phyloP scores from a whole-genome alignment of 2,888 invertebrate genomes.

The Caenorhabditis macrosperma region DNA sequence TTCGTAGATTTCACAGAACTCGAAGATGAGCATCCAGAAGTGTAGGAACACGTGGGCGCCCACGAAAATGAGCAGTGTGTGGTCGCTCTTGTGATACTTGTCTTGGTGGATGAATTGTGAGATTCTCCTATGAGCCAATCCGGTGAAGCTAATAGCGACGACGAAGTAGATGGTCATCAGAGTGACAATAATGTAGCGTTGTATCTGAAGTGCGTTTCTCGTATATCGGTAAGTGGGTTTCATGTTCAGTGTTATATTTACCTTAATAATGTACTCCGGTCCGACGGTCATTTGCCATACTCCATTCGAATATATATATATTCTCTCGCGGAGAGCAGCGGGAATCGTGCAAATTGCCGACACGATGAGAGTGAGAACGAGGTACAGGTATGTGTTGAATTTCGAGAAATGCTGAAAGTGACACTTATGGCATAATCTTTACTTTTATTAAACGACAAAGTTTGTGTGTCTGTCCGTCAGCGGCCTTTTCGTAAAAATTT shows the following conservation, averaged over 20 bases:
- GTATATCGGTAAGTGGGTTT: no score
- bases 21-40: conserved; percentile 11
- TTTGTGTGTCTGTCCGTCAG: no score
- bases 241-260: no score
- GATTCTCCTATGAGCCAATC: conserved; percentile 6
- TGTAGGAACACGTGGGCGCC: not conserved
- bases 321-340: not conserved
- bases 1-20: not conserved
- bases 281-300: not conserved
- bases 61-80: conserved; percentile 7
- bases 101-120: conserved; percentile 4
- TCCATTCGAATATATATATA: no score
- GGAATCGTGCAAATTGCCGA: conserved; percentile 2
- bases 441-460: no score
- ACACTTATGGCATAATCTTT: no score
- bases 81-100: conserved; percentile 26
- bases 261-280: not conserved
- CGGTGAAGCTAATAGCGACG: not conserved
- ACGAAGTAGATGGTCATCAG: conserved; percentile 12
- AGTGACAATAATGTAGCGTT: conserved; percentile 13
- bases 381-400: not conserved
- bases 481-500: no score
- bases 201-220: conserved; percentile 5
- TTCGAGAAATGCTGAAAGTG: conserved; percentile 19
- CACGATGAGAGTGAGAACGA: not conserved